Conservation (phyloP, 2,888 invertebrate genomes). For the Gymnoscelis rufifasciata region DNA sequence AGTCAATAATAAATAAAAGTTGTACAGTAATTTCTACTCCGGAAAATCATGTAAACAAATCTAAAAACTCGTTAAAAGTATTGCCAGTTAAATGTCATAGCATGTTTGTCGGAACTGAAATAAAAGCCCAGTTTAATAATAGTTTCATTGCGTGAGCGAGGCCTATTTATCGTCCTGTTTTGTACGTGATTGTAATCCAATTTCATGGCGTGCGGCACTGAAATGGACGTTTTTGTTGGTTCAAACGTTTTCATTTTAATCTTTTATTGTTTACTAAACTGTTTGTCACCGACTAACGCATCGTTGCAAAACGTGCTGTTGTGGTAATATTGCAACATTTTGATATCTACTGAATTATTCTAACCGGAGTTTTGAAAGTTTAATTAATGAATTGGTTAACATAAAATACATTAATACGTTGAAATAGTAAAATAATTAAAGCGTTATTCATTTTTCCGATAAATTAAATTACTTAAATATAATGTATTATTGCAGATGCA, state of each 20-base stretch:
- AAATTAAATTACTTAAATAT: too few relatives aligned
- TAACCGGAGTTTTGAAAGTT: too few relatives aligned
- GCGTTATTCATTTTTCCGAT: too few relatives aligned
- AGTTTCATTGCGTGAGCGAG: slow-evolving; percentile 21
- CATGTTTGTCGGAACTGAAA: slow-evolving; percentile 10
- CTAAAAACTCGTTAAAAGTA: background rate
- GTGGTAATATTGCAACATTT: too few relatives aligned
- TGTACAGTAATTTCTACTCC: too few relatives aligned
- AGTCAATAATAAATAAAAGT: too few relatives aligned
- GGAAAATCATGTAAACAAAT: background rate
- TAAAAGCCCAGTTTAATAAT: slow-evolving; percentile 12
- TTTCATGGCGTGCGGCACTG: slow-evolving; percentile 20
- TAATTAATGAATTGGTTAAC: too few relatives aligned
- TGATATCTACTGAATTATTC: too few relatives aligned
- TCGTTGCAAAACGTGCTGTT: too few relatives aligned
- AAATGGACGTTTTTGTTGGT: slow-evolving; percentile 10
- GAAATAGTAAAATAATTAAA: too few relatives aligned
- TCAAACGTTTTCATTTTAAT: slow-evolving; percentile 5
- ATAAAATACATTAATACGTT: too few relatives aligned
- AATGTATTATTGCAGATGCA: too few relatives aligned
- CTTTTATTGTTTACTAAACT: slow-evolving; percentile 8
- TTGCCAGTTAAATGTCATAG: slow-evolving; percentile 5
- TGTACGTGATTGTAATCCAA: slow-evolving; percentile 27
- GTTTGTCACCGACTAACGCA: slow-evolving; percentile 3
- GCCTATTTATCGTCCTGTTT: slow-evolving; percentile 28